Evolutionary conservation across 92 coral and sea anemone genomes (phyloP).

Genomic region (Montipora capitata): DNA sequence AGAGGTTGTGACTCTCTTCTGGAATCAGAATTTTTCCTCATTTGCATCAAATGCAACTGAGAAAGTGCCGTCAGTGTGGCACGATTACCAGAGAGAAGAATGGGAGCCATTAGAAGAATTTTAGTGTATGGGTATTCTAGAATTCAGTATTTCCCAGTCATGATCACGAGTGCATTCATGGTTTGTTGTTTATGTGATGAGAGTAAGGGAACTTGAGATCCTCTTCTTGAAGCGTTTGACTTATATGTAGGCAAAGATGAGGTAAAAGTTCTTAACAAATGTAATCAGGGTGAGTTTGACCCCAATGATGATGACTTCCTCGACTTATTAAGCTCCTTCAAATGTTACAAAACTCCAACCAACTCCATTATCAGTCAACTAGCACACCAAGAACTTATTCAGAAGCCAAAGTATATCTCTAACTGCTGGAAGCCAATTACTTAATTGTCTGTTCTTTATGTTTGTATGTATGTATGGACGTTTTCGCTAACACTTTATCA

Average conservation of each 20-base stretch:
- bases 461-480: too few species aligned
- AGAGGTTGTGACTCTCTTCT: constrained; percentile 40
- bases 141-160: constrained; percentile 31
- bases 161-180: constrained; percentile 24
- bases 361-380: constrained; percentile 47
- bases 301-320: constrained; percentile 53
- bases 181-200: constrained; percentile 35
- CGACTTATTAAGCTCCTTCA: constrained; percentile 55
- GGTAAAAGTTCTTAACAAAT: constrained; percentile 50
- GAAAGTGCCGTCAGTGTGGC: constrained; percentile 44
- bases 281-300: constrained; percentile 44
- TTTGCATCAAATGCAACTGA: constrained; percentile 20
- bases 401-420: constrained; percentile 75
- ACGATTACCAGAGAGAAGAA: constrained; percentile 45
- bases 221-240: constrained; percentile 58
- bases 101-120: constrained; percentile 46
- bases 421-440: constrained; percentile 73
- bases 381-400: constrained; percentile 77
- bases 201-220: constrained; percentile 12
- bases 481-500: constrained; percentile 59
- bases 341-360: constrained; percentile 58
- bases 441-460: neutral
- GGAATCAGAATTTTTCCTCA: neutral
- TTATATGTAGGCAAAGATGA: constrained; percentile 48
- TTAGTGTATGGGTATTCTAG: constrained; percentile 43